Percentiles rank a stretch among this genome's conserved stretches.
Conservation (phyloP, 2,113 vertebrate genomes). For the Epinephelus fuscoguttatus region DNA sequence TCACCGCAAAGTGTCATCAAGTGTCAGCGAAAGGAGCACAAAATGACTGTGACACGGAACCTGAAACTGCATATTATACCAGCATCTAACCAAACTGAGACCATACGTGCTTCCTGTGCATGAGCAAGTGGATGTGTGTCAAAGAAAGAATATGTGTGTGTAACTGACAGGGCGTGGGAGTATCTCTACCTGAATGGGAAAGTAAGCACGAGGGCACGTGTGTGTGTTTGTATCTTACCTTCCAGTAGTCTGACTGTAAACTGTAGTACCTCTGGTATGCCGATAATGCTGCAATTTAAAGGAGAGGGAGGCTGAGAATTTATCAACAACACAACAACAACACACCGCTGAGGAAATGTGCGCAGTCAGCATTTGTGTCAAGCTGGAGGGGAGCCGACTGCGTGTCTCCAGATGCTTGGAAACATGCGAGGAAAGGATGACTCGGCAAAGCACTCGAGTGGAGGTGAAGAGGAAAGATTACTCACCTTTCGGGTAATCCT, state of each 20-base stretch:
- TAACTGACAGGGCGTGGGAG: background rate
- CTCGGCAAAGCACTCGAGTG: background rate
- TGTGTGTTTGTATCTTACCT: constrained; percentile 86
- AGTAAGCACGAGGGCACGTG: background rate
- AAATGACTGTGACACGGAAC: constrained; percentile 53
- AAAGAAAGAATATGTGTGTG: background rate
- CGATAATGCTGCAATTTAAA: constrained; percentile 93
- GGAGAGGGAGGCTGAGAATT: background rate
- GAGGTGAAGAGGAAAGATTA: background rate
- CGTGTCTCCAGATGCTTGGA: background rate
- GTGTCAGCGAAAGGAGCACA: background rate
- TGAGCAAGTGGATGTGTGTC: background rate
- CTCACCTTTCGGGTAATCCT: constrained; percentile 99
- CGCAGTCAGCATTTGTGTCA: background rate
- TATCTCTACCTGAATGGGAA: constrained; percentile 1
- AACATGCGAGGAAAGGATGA: background rate
- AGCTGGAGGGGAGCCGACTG: background rate
- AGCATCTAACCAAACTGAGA: constrained; percentile 27
- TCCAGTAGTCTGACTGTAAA: constrained; percentile 99
- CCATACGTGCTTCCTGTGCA: constrained; percentile 43
- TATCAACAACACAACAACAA: background rate
- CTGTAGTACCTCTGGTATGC: constrained; percentile 99
- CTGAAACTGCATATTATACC: constrained; percentile 39
- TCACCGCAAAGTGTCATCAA: constrained; percentile 20
- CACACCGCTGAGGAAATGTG: background rate